Base-by-base conservation (phyloP, 2,888 invertebrate genomes). In the Galerucella calmariensis region DNA sequence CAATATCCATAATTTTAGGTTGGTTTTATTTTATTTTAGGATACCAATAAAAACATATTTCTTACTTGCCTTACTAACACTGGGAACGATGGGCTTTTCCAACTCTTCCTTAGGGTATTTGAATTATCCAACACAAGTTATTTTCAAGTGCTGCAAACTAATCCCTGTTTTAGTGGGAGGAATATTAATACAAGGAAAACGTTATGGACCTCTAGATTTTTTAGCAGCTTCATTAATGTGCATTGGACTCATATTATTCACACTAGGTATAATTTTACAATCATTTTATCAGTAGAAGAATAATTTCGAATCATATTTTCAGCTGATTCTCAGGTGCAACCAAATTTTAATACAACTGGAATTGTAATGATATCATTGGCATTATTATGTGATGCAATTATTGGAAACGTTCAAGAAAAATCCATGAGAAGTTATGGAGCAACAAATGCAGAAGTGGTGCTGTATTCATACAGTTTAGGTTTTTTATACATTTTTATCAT, bases 321-420 rank as follows among this genome's bases (percentile, higher is more conserved):
- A 92, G 94, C 94, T 68, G 94, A 94, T 83, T 94, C 94, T 3
- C 90, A 92, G 84, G 90, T 93, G 9, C 93, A 93, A 8, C 94
- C 94, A n/a, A 93, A 92, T 82, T 94, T 94, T 80, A 90, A 93
- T 83, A 85, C 90, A 0, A 84, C 91, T 24, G 95, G 95, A 0
- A 92, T 95, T 0, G 84, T 91, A 0, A 92, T 95, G 88, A 95
- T 95, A 80, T 94, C 93, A 0, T 89, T 94, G 81, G 98, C 98
- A 0, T 87, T 99, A 68, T 88, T 97, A 3, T 98, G 97, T 83
- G 98, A 99, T 88, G 98, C 98, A 0, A 91, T 95, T 11, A 98
- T 99, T 79, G 98, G 98, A 24, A 99, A 99, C 88, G 94, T 98
- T 0, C 98, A 99, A 88, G 98, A 99, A 86, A 97, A 97, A 85